A percentile compares a stretch with the other conserved stretches of the same genome.
Conservation (phyloP, 2,888 invertebrate species). For the Amiota communis region DNA sequence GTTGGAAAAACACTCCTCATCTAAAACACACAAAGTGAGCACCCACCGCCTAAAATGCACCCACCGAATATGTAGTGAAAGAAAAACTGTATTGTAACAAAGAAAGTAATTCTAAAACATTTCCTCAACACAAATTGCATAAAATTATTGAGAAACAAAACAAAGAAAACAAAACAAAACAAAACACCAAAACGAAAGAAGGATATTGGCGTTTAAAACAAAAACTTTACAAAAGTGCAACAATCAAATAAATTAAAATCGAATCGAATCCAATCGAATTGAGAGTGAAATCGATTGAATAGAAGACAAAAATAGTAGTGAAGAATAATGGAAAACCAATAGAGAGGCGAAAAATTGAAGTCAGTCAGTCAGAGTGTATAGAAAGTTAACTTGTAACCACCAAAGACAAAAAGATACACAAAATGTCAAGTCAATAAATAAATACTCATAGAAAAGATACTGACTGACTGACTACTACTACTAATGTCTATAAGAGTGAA, state of each 20-base stretch:
- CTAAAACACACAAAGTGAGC: too few relatives aligned
- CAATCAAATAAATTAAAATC: constrained; percentile 12
- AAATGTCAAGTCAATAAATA: constrained; percentile 1
- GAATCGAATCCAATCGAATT: background rate
- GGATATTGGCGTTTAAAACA: background rate
- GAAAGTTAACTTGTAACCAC: background rate
- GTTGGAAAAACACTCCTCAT: background rate
- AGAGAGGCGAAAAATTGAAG: background rate
- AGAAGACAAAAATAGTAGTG: background rate
- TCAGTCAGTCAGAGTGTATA: background rate
- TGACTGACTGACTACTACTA: too few relatives aligned
- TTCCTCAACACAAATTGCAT: constrained; percentile 3
- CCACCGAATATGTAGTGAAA: too few relatives aligned
- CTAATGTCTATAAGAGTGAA: too few relatives aligned
- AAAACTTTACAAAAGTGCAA: background rate
- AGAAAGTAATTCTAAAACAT: too few relatives aligned
- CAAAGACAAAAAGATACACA: background rate
- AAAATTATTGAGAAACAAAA: background rate
- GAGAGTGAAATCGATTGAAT: background rate
- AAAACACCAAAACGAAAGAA: constrained; percentile 6
- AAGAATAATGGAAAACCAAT: background rate
- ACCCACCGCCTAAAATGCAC: too few relatives aligned
- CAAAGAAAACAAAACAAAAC: background rate
- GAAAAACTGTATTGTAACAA: too few relatives aligned
- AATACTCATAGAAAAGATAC: background rate